Evolutionary conservation across 2,797 vertebrate species (phyloP).

Genomic region (Chaenodraco wilsoni): DNA sequence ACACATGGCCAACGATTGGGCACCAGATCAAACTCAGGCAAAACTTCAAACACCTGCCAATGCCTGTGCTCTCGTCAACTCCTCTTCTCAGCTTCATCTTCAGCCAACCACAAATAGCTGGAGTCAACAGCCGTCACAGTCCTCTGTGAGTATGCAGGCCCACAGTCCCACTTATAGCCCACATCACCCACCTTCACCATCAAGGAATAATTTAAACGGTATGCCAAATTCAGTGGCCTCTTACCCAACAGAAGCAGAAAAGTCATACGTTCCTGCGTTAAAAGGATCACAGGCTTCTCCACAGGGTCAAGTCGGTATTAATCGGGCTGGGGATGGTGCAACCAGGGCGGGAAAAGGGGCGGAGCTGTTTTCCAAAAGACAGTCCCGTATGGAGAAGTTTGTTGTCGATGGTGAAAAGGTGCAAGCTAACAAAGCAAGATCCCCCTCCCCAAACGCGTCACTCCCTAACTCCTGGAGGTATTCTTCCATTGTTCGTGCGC

Average conservation of each 20-base stretch:
- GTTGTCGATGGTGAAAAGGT: constrained; percentile 91
- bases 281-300: constrained; percentile 79
- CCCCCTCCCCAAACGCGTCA: constrained; percentile 90
- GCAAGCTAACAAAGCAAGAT: constrained; percentile 85
- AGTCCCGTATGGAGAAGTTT: constrained; percentile 96
- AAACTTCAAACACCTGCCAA: constrained; percentile 67
- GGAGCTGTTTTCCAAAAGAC: constrained; percentile 92
- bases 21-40: constrained; percentile 67
- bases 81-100: constrained; percentile 70
- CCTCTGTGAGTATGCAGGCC: constrained; percentile 83
- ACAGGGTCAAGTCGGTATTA: constrained; percentile 62
- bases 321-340: constrained; percentile 81
- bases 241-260: constrained; percentile 68
- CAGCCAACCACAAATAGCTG: constrained; percentile 72
- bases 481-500: constrained; percentile 92
- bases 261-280: constrained; percentile 59
- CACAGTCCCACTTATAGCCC: constrained; percentile 68
- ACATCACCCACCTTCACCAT: constrained; percentile 65
- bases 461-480: constrained; percentile 95
- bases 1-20: constrained; percentile 69
- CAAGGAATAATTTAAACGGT: constrained; percentile 67
- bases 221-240: constrained; percentile 70
- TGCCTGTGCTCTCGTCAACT: constrained; percentile 62
- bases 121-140: constrained; percentile 73
- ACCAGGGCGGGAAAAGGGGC: constrained; percentile 91